Base-by-base conservation (phyloP, 2,113 vertebrate species). In the Galbula dea region DNA sequence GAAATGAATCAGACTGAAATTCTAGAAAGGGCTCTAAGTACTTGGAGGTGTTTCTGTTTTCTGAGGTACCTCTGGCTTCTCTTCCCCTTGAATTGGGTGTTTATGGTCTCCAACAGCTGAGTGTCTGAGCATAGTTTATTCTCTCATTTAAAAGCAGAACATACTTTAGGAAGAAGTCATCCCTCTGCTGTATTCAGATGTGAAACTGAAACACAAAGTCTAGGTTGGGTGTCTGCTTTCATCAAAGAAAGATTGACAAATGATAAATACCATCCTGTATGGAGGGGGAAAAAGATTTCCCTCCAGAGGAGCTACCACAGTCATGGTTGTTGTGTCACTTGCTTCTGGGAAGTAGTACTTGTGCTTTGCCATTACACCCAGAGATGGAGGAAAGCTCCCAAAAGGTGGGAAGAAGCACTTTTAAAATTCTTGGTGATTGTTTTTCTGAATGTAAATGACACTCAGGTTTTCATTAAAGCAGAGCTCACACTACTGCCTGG, bases 41-140 rank as follows among this genome's bases (percentile, higher is more conserved):
- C 12, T 24, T 4, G 1, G 1, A 2, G 16, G 4, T 2, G 9
- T 29, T 73, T 21, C 9, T 27, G 3, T 43, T 54, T 75, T 76
- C 57, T 48, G 29, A 76, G 22, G 17, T 41, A 43, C 15, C 10
- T 54, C 39, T 49, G 58, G 7, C 46, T 71, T 26, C 34, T 37
- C 24, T 55, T 55, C 20, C 58, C 18, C 21, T 24, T 34, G 17
- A 72, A 49, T 6, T 26, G 21, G 8, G 19, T 37, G 4, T 48
- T 67, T 49, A 27, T 12, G 27, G 32, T 61, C 12, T 76, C 71
- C 11, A 49, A 9, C 5, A 34, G 39, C 16, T 29, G 15, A 69
- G 6, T 43, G 8, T n/a, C 51, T 37, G 13, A 59, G 37, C 10
- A 27, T 11, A 10, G 52, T 11, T 49, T 45, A 49, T 54, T 74